Percentiles rank a stretch among this genome's conserved stretches.
Conservation (phyloP, 2,888 invertebrate genomes). For the Cheilosia pagana region DNA sequence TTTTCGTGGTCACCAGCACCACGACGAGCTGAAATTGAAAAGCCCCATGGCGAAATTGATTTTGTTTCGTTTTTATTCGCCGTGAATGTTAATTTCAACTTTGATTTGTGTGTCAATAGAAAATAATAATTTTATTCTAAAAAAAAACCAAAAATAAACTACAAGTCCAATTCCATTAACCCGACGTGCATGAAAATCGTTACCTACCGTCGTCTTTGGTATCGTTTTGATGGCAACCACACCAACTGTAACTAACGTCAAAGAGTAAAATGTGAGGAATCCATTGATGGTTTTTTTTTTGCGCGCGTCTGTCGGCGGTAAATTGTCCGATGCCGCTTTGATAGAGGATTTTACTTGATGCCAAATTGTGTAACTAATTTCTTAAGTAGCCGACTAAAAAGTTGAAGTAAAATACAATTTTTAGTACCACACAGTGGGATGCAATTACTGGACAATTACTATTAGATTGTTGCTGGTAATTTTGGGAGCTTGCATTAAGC, state of each 20-base stretch:
- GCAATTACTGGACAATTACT: slow-evolving; percentile 26
- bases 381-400: slow-evolving; percentile 18
- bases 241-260: background rate
- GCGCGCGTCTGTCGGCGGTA: background rate
- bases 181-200: slow-evolving; percentile 27
- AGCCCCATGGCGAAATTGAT: slow-evolving; percentile 53
- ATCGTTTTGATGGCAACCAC: slow-evolving; percentile 34
- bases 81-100: slow-evolving; percentile 27
- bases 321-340: slow-evolving; percentile 20
- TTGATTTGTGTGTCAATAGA: slow-evolving; percentile 67
- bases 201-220: slow-evolving; percentile 23
- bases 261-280: slow-evolving; percentile 12
- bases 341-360: slow-evolving; percentile 20
- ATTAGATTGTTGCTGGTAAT: slow-evolving; percentile 7
- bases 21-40: slow-evolving; percentile 40
- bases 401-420: slow-evolving; percentile 11
- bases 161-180: slow-evolving; percentile 35
- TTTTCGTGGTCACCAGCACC: slow-evolving; percentile 35
- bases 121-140: slow-evolving; percentile 51
- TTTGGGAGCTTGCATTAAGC: slow-evolving; percentile 1
- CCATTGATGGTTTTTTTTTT: slow-evolving; percentile 34
- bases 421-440: background rate
- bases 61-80: slow-evolving; percentile 22
- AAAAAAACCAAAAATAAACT: slow-evolving; percentile 13
- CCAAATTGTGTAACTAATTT: slow-evolving; percentile 48